Evolutionary conservation across 2,113 vertebrate species (phyloP).

Genomic region (Phalacrocorax carbo): DNA sequence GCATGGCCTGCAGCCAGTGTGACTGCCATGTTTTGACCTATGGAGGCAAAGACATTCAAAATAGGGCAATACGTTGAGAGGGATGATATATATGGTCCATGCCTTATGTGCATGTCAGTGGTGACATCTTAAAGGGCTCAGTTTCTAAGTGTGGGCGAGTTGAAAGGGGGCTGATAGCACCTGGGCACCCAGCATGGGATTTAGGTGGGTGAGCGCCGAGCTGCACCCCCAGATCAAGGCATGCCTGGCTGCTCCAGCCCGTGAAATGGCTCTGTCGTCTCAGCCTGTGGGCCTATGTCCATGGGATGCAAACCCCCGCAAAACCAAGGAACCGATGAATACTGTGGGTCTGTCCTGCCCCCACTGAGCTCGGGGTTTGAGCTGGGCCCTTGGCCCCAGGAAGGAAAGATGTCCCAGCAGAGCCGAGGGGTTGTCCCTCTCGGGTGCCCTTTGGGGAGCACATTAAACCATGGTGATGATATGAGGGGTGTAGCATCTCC

Average conservation of each 20-base stretch:
- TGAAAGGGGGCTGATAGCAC: background rate
- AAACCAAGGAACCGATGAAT: background rate
- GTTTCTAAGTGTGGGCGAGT: background rate
- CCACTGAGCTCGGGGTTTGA: background rate
- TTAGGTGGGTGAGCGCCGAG: background rate
- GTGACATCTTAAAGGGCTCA: background rate
- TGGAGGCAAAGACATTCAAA: background rate
- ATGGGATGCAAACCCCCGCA: fast-evolving
- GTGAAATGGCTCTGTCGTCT: background rate
- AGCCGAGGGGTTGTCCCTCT: background rate
- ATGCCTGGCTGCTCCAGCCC: background rate
- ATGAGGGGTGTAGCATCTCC: background rate
- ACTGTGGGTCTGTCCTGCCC: background rate
- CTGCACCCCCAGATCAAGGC: background rate
- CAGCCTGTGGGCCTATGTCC: fast-evolving
- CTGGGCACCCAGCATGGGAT: background rate
- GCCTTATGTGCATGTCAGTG: background rate
- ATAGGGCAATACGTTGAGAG: background rate
- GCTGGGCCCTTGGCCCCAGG: background rate
- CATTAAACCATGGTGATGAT: background rate
- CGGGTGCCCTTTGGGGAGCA: background rate
- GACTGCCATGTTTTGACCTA: background rate
- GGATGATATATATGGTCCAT: fast-evolving
- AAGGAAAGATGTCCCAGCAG: background rate
- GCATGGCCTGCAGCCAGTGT: background rate